Evolutionary conservation across 2,797 vertebrate species (phyloP).

Genomic region (Muscicapa striata): DNA sequence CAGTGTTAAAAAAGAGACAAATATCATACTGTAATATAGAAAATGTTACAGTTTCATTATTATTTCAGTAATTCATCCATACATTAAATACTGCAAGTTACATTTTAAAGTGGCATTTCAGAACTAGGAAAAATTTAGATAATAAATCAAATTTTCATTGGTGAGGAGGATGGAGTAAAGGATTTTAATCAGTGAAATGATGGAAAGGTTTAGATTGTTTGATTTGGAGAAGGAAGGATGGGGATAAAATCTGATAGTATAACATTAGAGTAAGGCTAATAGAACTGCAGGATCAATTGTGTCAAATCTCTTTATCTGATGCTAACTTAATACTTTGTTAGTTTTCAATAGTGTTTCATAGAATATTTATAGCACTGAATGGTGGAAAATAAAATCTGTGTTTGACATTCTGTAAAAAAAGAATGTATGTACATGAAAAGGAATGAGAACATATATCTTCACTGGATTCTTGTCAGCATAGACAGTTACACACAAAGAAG

Average conservation of each 20-base stretch:
- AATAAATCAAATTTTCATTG: background rate
- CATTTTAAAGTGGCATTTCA: background rate
- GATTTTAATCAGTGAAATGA: background rate
- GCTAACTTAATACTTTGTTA: background rate
- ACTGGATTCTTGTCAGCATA: background rate
- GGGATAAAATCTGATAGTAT: background rate
- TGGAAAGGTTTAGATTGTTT: background rate
- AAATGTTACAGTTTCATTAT: background rate
- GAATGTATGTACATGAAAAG: background rate
- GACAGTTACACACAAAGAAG: background rate
- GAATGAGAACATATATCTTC: background rate
- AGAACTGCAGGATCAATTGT: constrained; percentile 12
- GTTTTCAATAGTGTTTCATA: background rate
- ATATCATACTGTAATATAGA: background rate
- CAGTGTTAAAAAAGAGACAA: background rate
- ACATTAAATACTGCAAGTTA: background rate
- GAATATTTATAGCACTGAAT: background rate
- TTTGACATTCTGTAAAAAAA: background rate
- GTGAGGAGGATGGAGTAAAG: background rate
- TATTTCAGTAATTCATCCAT: background rate
- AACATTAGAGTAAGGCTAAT: background rate
- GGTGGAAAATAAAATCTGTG: background rate
- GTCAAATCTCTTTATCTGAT: constrained; percentile 20
- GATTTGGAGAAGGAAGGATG: background rate
- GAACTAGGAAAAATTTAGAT: background rate